Evolutionary conservation across 2,113 vertebrate species (phyloP).

Genomic region (Zosterops borbonicus): DNA sequence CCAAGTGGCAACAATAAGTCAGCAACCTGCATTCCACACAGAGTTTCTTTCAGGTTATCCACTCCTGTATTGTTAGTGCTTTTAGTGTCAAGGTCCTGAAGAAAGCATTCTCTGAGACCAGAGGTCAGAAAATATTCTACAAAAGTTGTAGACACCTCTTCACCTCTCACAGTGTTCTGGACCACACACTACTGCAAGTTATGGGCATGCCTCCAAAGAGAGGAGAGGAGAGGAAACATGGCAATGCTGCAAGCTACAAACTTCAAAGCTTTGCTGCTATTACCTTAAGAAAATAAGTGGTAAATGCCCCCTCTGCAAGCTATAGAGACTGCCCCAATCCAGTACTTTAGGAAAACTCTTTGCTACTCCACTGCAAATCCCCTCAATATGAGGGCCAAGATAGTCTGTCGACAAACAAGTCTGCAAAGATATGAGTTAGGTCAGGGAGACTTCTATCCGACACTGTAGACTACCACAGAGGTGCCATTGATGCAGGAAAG

Average conservation of each 20-base stretch:
- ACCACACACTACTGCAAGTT: constrained; percentile 24
- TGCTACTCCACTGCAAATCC: not conserved
- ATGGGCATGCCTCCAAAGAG: not conserved
- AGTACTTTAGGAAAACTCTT: not conserved
- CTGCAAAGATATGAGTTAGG: not conserved
- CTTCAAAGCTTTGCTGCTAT: not conserved
- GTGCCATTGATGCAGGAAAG: not conserved
- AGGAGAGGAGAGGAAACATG: not conserved
- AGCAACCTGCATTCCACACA: not conserved
- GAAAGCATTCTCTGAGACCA: not conserved
- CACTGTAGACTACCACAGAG: not conserved
- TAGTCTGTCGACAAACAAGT: not conserved
- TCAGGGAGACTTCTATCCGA: not conserved
- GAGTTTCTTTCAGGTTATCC: not conserved
- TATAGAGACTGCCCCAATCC: not conserved
- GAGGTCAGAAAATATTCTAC: not conserved
- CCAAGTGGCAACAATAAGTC: not conserved
- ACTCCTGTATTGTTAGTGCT: not conserved
- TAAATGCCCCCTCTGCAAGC: not conserved
- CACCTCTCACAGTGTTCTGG: not conserved
- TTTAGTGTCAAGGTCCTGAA: not conserved
- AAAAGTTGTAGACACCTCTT: not conserved
- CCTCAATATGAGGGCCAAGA: not conserved
- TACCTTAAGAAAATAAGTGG: not conserved
- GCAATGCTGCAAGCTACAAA: not conserved